These are phyloP conservation scores for Campoplex capitator DNA, from an alignment of 2,888 invertebrate species.

Conservation along the genomic window DNA sequence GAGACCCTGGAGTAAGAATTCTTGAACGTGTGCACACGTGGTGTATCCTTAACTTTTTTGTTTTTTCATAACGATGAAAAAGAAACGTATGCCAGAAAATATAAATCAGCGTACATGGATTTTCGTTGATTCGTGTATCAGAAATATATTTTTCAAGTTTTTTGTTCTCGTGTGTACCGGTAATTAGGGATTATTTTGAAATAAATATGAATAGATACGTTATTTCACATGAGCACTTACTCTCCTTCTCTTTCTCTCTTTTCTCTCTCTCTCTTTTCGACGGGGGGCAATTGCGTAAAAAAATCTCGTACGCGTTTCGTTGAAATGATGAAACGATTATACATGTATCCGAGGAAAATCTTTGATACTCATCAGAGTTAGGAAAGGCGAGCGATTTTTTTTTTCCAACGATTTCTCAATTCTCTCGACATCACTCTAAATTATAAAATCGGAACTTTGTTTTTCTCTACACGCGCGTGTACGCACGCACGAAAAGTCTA, in stretches of 20 bases:
- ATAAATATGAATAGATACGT: not conserved
- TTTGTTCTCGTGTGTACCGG: not conserved
- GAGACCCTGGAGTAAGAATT: constrained; percentile 32
- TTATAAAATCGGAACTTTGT: not conserved
- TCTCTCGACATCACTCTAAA: constrained; percentile 26
- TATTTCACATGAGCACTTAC: not conserved
- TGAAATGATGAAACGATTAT: not conserved
- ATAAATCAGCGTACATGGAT: not conserved
- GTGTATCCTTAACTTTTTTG: not conserved
- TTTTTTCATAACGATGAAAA: not conserved
- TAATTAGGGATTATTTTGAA: not conserved
- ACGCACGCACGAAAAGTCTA: constrained; percentile 35
- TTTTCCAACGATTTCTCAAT: not conserved
- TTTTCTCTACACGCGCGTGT: not conserved
- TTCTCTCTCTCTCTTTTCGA: not conserved
- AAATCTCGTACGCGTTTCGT: constrained; percentile 28
- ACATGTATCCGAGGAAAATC: not conserved
- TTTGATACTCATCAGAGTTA: not conserved
- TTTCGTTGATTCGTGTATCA: not conserved
- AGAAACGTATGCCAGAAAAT: not conserved
- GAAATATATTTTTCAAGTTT: constrained; percentile 7
- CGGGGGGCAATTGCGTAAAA: constrained; percentile 20
- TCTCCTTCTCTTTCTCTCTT: too few relatives aligned
- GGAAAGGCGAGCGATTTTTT: not conserved
- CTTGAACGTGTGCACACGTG: constrained; percentile 1